phyloP scores from a whole-genome alignment of 2,797 vertebrate genomes.

The Allobates femoralis region DNA sequence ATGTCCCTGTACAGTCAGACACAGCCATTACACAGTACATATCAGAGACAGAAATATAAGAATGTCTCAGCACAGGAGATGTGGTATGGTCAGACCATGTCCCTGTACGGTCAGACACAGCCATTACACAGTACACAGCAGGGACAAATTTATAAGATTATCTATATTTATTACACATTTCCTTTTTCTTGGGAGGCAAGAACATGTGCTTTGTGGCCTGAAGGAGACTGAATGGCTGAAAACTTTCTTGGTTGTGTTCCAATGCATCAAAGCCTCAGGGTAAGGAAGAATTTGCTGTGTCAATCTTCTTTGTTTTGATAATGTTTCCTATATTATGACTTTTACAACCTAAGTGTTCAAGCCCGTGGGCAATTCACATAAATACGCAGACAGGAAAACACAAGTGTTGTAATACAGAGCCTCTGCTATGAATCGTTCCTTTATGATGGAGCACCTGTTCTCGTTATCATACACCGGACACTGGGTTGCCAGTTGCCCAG shows the following conservation, averaged over 20 bases:
- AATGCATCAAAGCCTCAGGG: not conserved
- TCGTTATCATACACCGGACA: not conserved
- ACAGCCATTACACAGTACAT: too few species aligned
- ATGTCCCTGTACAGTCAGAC: too few species aligned
- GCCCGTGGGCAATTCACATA: slow-evolving; percentile 22
- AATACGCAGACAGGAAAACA: slow-evolving; percentile 19
- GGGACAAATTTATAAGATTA: too few species aligned
- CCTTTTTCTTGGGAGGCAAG: not conserved
- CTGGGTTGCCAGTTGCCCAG: too few species aligned
- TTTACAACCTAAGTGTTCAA: slow-evolving; percentile 2
- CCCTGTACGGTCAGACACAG: too few species aligned
- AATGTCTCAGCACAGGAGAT: too few species aligned
- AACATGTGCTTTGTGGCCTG: slow-evolving; percentile 18
- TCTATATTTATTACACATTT: too few species aligned
- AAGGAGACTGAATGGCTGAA: not conserved
- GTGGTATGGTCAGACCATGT: too few species aligned
- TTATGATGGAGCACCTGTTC: not conserved
- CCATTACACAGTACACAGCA: too few species aligned
- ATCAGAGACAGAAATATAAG: too few species aligned
- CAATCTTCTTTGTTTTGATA: slow-evolving; percentile 11
- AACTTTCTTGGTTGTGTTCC: not conserved
- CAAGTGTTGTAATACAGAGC: not conserved
- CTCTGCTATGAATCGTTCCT: slow-evolving; percentile 20
- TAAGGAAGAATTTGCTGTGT: slow-evolving; percentile 24
- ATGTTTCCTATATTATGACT: slow-evolving; percentile 17